Evolutionary conservation across 1,140 invertebrate genomes (phyloP), one percentile per base, ranked within the genome.

Genomic region (Penaeus japonicus): DNA sequence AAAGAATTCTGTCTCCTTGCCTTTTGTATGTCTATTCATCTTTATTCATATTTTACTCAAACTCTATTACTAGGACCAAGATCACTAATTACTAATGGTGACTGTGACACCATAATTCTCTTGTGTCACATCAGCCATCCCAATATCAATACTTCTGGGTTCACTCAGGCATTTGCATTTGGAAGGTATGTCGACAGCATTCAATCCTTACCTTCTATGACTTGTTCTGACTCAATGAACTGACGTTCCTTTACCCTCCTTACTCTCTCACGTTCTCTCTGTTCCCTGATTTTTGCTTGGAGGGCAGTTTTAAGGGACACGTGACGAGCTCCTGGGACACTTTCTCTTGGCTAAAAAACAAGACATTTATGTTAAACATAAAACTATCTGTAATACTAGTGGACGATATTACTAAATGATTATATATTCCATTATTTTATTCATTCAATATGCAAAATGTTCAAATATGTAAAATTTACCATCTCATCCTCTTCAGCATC

Each of bases 161-260:
- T 47, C 47, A 47, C 5, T 47, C 47, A 47, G 15, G 15, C 47
- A 47, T 7, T 3, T 73, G 32, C 5, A 73, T 27, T 79, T 10
- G n/a, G 12, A 17, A n/a, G 12, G 53, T 15, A 47, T 39, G 5
- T 22, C 20, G 3, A 79, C 2, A 0, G 20, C 1, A 17, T 24
- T 17, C 18, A 24, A n/a, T 10, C 30, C 47, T 84, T 32, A 89
- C 87, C 83, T 81, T 89, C 35, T 5, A 85, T 79, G 24, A 89
- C 79, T 32, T 89, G 57, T 24, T 89, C 89, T 22, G 83, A 75
- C 39, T 89, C 89, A 22, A 89, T 32, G 47, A 89, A 89, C 54
- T 89, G 83, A 12, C 82, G 85, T 53, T 89, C 89, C 20, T 85
- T 80, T 1, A 81, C 77, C 39, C 79, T 86, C 65, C 62, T 81